Percentiles rank a stretch among this genome's conserved stretches.
Evolutionary conservation across 2,797 vertebrate genomes (phyloP).

Genomic region (Huso huso): DNA sequence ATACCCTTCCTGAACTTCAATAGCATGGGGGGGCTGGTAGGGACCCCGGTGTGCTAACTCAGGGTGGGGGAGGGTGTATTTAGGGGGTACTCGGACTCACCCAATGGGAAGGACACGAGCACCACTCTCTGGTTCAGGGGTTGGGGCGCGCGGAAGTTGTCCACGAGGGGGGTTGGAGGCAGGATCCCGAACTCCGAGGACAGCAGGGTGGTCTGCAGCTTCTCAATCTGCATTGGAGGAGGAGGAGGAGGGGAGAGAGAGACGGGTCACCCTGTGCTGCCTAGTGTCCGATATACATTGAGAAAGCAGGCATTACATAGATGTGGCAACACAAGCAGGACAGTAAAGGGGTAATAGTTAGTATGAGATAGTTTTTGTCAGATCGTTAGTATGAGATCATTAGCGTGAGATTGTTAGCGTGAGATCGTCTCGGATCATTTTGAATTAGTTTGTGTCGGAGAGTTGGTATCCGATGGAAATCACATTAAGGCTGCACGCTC

Average conservation of each 20-base stretch:
- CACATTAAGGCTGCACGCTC: no score
- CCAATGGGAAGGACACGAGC: conserved; percentile 53
- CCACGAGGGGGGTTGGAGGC: conserved; percentile 46
- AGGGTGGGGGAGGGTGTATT: neutral
- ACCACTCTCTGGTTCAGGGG: conserved; percentile 53
- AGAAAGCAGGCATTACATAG: no score
- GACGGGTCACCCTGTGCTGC: neutral
- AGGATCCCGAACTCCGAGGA: conserved; percentile 38
- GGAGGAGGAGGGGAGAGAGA: neutral
- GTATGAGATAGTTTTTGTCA: neutral
- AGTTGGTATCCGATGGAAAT: neutral
- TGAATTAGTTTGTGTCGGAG: neutral
- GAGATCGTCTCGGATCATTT: neutral
- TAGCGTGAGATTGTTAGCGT: neutral
- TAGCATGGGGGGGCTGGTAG: neutral
- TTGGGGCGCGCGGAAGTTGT: conserved; percentile 58
- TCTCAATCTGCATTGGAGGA: conserved; percentile 41
- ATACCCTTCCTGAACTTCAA: no score
- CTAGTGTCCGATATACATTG: no score
- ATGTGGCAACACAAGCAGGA: neutral
- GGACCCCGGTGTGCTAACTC: neutral
- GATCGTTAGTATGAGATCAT: no score
- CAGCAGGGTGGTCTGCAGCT: conserved; percentile 55
- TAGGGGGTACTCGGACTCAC: conserved; percentile 29
- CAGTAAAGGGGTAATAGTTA: neutral